Conservation (phyloP, 1,140 invertebrate genomes). For the Trachymyrmex cornetzi region DNA sequence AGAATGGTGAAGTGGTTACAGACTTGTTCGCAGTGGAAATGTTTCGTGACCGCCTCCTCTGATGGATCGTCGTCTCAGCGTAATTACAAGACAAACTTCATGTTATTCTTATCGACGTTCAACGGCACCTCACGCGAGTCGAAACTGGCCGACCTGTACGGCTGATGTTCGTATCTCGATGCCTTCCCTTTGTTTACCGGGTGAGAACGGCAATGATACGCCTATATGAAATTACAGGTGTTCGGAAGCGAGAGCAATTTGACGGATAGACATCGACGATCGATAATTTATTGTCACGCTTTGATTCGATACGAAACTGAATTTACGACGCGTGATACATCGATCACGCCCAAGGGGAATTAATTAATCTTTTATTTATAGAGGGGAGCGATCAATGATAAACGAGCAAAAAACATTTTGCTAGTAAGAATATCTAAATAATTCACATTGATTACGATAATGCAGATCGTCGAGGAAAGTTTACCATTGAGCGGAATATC, state of each 20-base stretch:
- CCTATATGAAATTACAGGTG: background rate
- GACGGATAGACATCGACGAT: background rate
- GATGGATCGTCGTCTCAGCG: slow-evolving; percentile 39
- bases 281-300: slow-evolving; percentile 29
- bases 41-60: slow-evolving; percentile 53
- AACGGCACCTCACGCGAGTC: slow-evolving; percentile 44
- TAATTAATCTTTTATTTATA: slow-evolving; percentile 41
- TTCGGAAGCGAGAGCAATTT: slow-evolving; percentile 25
- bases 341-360: background rate
- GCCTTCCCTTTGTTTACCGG: background rate
- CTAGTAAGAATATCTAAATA: slow-evolving; percentile 15
- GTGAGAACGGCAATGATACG: background rate
- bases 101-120: slow-evolving; percentile 61
- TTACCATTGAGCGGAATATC: slow-evolving; percentile 34
- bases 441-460: slow-evolving; percentile 30
- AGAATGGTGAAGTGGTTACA: slow-evolving; percentile 30
- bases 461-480: slow-evolving; percentile 28
- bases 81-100: slow-evolving; percentile 62
- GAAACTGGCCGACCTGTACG: background rate
- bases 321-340: background rate
- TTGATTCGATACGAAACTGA: slow-evolving; percentile 21
- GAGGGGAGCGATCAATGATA: background rate
- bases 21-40: slow-evolving; percentile 4
- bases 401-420: slow-evolving; percentile 33
- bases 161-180: background rate